phyloP scores from a whole-genome alignment of 2,113 vertebrate genomes.

The Caranx melampygus region DNA sequence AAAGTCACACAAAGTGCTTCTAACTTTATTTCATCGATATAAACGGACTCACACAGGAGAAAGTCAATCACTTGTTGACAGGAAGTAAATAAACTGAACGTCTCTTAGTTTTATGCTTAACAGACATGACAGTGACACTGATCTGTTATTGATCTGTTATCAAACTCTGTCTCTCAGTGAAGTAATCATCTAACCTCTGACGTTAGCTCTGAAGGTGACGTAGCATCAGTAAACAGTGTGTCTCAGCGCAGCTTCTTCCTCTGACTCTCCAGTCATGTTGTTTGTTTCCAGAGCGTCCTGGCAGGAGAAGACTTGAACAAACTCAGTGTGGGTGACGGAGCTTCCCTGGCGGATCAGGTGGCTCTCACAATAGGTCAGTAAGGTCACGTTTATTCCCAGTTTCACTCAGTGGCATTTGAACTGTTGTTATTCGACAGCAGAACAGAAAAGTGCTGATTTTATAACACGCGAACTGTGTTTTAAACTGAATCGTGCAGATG shows the following conservation, averaged over 20 bases:
- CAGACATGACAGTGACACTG: too few species aligned
- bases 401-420: not conserved
- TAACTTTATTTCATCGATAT: not conserved
- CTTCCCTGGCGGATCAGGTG: conserved; percentile 85
- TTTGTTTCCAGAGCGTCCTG: conserved; percentile 82
- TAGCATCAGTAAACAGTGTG: not conserved
- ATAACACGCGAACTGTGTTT: too few species aligned
- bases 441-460: not conserved
- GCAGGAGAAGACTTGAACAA: conserved; percentile 83
- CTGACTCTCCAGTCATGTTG: not conserved
- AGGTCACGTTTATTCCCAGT: not conserved
- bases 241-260: not conserved
- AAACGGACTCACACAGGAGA: not conserved
- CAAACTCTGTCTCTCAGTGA: too few species aligned
- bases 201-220: too few species aligned
- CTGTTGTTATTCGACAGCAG: not conserved
- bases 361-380: conserved; percentile 89
- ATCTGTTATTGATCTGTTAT: too few species aligned
- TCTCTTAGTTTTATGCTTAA: too few species aligned
- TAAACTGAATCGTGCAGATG: too few species aligned
- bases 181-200: too few species aligned
- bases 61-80: not conserved
- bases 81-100: too few species aligned
- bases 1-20: not conserved
- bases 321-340: conserved; percentile 79